Base-by-base conservation (phyloP, 2,888 invertebrate species). In the Himalopsyche japonica region DNA sequence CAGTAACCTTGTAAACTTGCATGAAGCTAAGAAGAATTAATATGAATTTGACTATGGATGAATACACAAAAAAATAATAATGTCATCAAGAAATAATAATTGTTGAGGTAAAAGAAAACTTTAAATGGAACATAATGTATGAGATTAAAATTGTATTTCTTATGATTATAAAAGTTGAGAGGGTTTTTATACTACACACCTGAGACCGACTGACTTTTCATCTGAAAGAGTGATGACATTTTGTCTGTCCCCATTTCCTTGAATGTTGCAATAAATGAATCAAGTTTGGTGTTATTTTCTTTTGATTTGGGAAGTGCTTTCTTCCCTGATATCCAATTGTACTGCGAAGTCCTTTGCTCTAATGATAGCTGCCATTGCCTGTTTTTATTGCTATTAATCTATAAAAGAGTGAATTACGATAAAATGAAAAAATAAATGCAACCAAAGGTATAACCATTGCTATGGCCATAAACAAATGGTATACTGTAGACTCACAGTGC, bases 341-440 rank as follows among this genome's bases (percentile, higher is more conserved):
- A 96, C 81, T 94, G 94, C 87, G 93, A 94, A 2, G 95, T 94
- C 87, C 95, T 94, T 88, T 97, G 95, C 89, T 98, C 97, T 82
- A 98, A 90, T 43, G 97, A 90, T 84, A 98, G 90, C 87, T 96
- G 95, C 95, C 96, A 97, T 89, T 98, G 97, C 87, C 95, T 94
- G 49, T 94, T 94, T 87, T 94, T 93, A 48, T 93, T 93, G 82
- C 94, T 94, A 10, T 96, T 95, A 88, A 98, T 95, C 94, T 97
- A 88, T 81, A 93, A 88, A 80, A 80, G 30, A 57, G 20, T 3
- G 3, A 18, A 37, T 8, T 8, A 37, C 37, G 10, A 37, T 37
- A 37, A 37, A 37, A 79, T 43, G 57, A 34, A 70, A 20, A 49
- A 20, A 64, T 80, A 20, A 15, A 87, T 49, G 84, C 83, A 81